A percentile compares a stretch with the other conserved stretches of the same genome.
These are phyloP conservation scores for Odocoileus virginianus DNA, from an alignment of 2,113 vertebrate species.

Conservation along the genomic window DNA sequence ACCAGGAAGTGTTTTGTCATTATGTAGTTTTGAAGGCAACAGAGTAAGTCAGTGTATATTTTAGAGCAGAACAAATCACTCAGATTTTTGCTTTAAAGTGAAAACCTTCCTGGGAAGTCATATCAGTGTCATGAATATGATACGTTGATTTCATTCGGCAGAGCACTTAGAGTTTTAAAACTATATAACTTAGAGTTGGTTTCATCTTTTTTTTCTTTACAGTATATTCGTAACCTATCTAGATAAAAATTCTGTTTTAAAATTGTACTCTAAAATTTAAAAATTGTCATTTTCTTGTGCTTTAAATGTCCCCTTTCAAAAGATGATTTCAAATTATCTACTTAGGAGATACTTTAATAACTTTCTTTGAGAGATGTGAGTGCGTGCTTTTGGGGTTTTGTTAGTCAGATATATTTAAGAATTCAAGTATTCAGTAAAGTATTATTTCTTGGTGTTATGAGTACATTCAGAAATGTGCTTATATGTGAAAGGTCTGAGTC, in stretches of 20 bases:
- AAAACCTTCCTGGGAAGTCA: neutral
- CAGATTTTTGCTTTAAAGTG: neutral
- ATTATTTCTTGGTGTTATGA: neutral
- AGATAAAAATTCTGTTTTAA: neutral
- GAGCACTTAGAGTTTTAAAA: neutral
- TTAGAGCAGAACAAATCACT: conserved; percentile 15
- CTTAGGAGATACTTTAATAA: neutral
- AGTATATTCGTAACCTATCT: neutral
- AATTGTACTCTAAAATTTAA: conserved; percentile 6
- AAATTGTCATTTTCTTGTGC: neutral
- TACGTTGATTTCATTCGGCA: neutral
- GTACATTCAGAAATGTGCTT: neutral
- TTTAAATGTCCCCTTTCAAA: neutral
- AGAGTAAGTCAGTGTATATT: conserved; percentile 27
- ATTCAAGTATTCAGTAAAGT: neutral
- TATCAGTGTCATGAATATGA: neutral
- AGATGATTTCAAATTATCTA: neutral
- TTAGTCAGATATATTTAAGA: neutral
- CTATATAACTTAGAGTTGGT: neutral
- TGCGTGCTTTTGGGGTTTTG: neutral
- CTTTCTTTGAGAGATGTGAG: neutral
- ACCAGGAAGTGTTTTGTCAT: conserved; percentile 20
- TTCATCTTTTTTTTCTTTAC: neutral
- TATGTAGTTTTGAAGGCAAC: neutral
- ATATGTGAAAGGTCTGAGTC: neutral